A percentile compares a stretch with the other conserved stretches of the same genome.
Evolutionary conservation across 2,888 invertebrate genomes (phyloP).

Genomic region (Drosophila diplacantha): DNA sequence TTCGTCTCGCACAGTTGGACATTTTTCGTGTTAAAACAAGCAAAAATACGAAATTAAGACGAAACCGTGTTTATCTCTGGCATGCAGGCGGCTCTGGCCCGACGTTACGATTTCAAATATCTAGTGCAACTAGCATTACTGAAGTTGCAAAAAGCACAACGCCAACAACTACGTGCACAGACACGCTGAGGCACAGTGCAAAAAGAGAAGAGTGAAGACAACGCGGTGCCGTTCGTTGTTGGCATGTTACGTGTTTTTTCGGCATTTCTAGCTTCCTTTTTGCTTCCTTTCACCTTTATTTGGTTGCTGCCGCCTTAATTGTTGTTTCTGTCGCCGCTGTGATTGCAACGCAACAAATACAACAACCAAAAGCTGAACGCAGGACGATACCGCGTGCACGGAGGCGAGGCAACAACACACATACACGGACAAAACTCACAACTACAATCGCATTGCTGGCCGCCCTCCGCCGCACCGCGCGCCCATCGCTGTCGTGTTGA

Average conservation of each 20-base stretch:
- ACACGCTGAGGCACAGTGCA: background rate
- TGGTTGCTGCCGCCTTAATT: slow-evolving; percentile 48
- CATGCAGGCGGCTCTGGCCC: background rate
- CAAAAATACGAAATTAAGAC: slow-evolving; percentile 6
- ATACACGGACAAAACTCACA: slow-evolving; percentile 3
- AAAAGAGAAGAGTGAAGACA: slow-evolving; percentile 9
- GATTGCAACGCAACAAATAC: slow-evolving; percentile 12
- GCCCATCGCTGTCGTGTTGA: slow-evolving; percentile 1
- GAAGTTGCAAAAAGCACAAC: background rate
- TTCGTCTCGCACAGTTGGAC: slow-evolving; percentile 8
- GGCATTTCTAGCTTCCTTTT: slow-evolving; percentile 59
- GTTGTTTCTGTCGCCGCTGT: slow-evolving; percentile 8
- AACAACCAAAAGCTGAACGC: slow-evolving; percentile 11
- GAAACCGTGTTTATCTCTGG: slow-evolving; percentile 7
- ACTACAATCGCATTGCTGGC: slow-evolving; percentile 5
- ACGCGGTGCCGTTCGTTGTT: slow-evolving; percentile 21
- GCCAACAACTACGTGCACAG: background rate
- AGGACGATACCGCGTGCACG: slow-evolving; percentile 21
- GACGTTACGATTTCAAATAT: background rate
- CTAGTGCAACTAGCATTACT: background rate
- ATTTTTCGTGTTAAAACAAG: slow-evolving; percentile 6
- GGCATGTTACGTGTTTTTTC: slow-evolving; percentile 69
- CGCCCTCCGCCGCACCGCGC: slow-evolving; percentile 3
- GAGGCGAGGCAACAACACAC: slow-evolving; percentile 11
- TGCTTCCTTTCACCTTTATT: slow-evolving; percentile 53